Conservation (phyloP, 1,140 invertebrate species). For the Zaprionus nigranus region DNA sequence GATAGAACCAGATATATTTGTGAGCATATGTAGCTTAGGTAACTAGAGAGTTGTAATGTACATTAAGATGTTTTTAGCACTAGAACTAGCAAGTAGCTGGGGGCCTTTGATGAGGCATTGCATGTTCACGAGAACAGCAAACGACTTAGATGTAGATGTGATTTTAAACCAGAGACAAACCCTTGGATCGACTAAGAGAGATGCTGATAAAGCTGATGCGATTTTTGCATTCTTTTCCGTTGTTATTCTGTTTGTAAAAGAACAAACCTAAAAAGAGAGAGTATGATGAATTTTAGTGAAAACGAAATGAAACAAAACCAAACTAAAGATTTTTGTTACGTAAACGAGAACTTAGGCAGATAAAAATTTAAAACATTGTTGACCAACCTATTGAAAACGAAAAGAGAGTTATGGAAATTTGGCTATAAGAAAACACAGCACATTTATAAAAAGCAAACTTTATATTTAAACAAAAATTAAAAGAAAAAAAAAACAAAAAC, state of each 20-base stretch:
- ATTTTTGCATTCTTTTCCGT: constrained; percentile 72
- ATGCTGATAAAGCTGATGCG: constrained; percentile 42
- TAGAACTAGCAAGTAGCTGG: constrained; percentile 67
- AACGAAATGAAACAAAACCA: constrained; percentile 20
- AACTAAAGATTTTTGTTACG: constrained; percentile 41
- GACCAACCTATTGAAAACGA: constrained; percentile 64
- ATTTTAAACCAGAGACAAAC: constrained; percentile 65
- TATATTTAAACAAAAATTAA: constrained; percentile 49
- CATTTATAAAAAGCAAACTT: constrained; percentile 56
- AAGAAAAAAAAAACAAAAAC: constrained; percentile 31
- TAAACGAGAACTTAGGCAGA: constrained; percentile 47
- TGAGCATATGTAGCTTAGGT: constrained; percentile 41
- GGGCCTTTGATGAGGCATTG: constrained; percentile 52
- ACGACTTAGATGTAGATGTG: constrained; percentile 77
- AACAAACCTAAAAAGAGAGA: constrained; percentile 45
- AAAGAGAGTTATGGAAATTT: constrained; percentile 57
- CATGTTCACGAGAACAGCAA: constrained; percentile 35
- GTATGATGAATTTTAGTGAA: constrained; percentile 39
- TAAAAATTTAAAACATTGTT: constrained; percentile 74
- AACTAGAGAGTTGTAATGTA: constrained; percentile 65
- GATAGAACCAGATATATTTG: constrained; percentile 15
- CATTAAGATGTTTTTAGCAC: constrained; percentile 81
- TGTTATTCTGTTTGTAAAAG: constrained; percentile 66
- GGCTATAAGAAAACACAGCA: constrained; percentile 62
- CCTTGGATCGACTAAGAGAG: constrained; percentile 31